Evolutionary conservation across 2,888 invertebrate species (phyloP), one percentile per base, ranked within the genome.

Genomic region (Reticulitermes lucifugus): DNA sequence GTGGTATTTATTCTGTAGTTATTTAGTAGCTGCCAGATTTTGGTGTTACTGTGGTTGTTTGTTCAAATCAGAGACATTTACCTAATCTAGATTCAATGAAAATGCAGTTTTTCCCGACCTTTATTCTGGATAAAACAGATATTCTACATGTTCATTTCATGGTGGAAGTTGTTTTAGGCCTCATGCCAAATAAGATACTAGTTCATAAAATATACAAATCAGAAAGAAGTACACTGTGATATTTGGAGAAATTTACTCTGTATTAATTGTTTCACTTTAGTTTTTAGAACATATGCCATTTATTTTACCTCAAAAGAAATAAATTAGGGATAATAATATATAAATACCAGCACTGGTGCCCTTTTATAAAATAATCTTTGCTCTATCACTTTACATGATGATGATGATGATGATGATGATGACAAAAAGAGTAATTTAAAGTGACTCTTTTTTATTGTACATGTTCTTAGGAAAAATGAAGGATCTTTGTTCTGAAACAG

Each of bases 281-380:
- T 65, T 65, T 65, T n/a, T 65, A 65, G 65, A 65, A 25, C 65
- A 65, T n/a, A n/a, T 65, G 65, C 46, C 46, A 77, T n/a, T 18
- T 22, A 77, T 43, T 77, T 77, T 21, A 22, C 46, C 3, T 77
- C 25, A 75, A 75, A 75, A 71, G 25, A 71, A 43, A 41, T 22
- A 77, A 46, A 77, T 77, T n/a, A 77, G 75, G 41, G 22, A 77
- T 43, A 75, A 75, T 75, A 75, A 75, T 75, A 43, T 75, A 75
- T 75, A 43, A 73, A 77, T 46, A 77, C n/a, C n/a, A 22, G 46
- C 46, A 46, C 51, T 46, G 46, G 46, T 77, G 77, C 46, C 77
- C 21, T 77, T 77, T 46, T 77, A 77, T 77, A 77, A 77, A 77
- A 46, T 46, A 41, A 77, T 77, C 77, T 46, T 77, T 77, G 46